A percentile compares a stretch with the other conserved stretches of the same genome.
Evolutionary conservation across 2,113 vertebrate species (phyloP).

Genomic region (Corydoras sp.): DNA sequence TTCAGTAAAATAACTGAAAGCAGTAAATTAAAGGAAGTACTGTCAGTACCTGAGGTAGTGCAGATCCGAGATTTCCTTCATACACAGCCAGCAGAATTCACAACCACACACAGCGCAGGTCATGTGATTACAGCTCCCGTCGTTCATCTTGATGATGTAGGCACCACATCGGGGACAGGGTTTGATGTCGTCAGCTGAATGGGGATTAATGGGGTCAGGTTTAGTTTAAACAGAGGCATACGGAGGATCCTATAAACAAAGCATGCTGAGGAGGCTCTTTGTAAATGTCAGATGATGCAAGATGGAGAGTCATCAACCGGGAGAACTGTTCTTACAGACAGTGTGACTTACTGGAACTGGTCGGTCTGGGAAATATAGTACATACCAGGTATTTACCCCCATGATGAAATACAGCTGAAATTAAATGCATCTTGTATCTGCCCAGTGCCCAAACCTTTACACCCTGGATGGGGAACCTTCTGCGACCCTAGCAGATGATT

Average conservation of each 20-base stretch:
- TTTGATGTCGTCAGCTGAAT: conserved; percentile 91
- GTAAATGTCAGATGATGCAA: not conserved
- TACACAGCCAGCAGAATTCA: conserved; percentile 98
- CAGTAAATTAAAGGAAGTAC: no score
- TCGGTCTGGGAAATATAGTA: no score
- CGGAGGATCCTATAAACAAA: conserved; percentile 1
- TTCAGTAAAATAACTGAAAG: no score
- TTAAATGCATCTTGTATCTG: no score
- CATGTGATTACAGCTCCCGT: conserved; percentile 98
- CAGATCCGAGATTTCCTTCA: conserved; percentile 99
- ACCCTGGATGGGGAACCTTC: no score
- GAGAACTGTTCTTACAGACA: no score
- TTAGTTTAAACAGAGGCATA: conserved; percentile 6
- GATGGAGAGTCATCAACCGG: no score
- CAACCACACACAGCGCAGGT: conserved; percentile 96
- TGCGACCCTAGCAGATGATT: no score
- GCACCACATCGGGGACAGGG: conserved; percentile 93
- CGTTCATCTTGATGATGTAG: conserved; percentile 99
- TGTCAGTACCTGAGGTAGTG: conserved; percentile 92
- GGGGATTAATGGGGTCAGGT: conserved; percentile 27
- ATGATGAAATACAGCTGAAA: no score
- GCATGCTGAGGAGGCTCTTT: conserved; percentile 5
- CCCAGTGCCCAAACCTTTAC: no score
- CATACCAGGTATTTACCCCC: no score
- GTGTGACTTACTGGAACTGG: no score